A percentile compares a stretch with the other conserved stretches of the same genome.
phyloP scores from a whole-genome alignment of 2,113 vertebrate species.

The Zingel zingel region DNA sequence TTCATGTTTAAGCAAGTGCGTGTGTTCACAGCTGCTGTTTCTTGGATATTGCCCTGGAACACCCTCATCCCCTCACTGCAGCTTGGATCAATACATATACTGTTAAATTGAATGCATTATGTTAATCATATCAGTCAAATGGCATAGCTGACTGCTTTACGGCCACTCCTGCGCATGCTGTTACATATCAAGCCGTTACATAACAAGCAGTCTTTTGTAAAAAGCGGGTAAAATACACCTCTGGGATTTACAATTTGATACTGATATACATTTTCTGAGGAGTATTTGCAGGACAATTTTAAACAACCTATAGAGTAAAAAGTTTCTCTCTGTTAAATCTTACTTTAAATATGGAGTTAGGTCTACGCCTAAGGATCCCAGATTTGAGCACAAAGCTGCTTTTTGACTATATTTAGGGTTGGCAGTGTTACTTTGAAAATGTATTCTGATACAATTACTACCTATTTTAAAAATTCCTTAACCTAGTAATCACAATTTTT shows the following conservation, averaged over 20 bases:
- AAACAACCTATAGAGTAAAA: neutral
- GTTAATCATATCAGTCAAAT: slow-evolving; percentile 29
- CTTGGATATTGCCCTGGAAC: slow-evolving; percentile 43
- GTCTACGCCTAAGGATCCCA: neutral
- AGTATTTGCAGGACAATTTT: neutral
- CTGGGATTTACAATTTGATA: neutral
- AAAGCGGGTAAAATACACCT: neutral
- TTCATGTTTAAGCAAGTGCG: neutral
- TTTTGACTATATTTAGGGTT: neutral
- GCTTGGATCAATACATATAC: slow-evolving; percentile 60
- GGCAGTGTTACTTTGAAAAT: too few species aligned
- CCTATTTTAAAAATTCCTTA: too few species aligned
- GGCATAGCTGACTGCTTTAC: neutral
- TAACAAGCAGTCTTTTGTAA: slow-evolving; percentile 18
- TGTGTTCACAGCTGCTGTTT: slow-evolving; percentile 62
- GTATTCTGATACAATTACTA: too few species aligned
- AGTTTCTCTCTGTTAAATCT: neutral
- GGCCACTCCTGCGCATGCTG: neutral
- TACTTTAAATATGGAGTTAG: neutral
- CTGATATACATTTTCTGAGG: neutral
- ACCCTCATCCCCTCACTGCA: slow-evolving; percentile 21
- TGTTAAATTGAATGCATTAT: slow-evolving; percentile 48
- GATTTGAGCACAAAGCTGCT: neutral
- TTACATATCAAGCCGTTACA: slow-evolving; percentile 66
- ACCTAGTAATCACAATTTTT: too few species aligned